These are phyloP conservation scores for Candoia aspera DNA, from an alignment of 2,113 vertebrate genomes.

Conservation along the genomic window DNA sequence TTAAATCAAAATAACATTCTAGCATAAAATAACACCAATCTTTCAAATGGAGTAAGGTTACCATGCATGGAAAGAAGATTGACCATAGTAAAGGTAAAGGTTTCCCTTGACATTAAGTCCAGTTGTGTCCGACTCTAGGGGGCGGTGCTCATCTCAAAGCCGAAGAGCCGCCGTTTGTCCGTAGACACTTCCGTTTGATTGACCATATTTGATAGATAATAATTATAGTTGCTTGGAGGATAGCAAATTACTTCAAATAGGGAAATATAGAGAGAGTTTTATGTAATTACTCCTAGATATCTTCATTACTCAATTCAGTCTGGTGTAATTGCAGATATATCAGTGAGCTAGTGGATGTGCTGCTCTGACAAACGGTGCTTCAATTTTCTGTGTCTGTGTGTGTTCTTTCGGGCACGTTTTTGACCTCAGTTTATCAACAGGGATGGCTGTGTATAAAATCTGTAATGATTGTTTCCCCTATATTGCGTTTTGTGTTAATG, in stretches of 20 bases:
- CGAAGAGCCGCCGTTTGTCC: too few relatives aligned
- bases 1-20: background rate
- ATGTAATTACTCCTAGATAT: rapidly evolving
- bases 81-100: too few relatives aligned
- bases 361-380: background rate
- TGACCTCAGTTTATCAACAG: background rate
- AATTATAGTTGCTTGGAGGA: background rate
- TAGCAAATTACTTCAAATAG: background rate
- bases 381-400: background rate
- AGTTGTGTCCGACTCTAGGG: too few relatives aligned
- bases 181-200: too few relatives aligned
- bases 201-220: background rate
- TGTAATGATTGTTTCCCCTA: background rate
- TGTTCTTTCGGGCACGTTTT: too few relatives aligned
- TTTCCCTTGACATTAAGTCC: too few relatives aligned
- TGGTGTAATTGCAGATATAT: background rate
- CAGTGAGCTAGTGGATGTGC: background rate
- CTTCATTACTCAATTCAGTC: conserved; percentile 26
- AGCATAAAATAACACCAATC: background rate
- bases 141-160: too few relatives aligned
- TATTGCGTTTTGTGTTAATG: background rate
- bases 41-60: background rate
- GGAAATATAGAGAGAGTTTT: background rate
- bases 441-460: background rate
- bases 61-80: background rate